These are phyloP conservation scores for Ictalurus punctatus DNA, from an alignment of 2,113 vertebrate species.

Conservation along the genomic window DNA sequence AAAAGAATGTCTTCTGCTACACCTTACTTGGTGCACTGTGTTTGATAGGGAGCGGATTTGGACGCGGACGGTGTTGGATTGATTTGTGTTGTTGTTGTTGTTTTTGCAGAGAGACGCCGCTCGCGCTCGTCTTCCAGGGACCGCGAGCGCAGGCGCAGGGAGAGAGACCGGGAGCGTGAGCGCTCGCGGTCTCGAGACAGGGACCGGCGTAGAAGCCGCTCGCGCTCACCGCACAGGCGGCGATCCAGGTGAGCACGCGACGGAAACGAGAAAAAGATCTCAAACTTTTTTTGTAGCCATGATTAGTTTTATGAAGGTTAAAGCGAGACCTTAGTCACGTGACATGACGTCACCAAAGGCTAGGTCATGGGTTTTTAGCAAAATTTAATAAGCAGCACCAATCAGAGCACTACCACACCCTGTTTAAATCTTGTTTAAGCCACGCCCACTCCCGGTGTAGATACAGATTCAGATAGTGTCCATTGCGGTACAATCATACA, in stretches of 20 bases:
- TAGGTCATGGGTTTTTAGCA: no score
- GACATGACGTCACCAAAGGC: neutral
- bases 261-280: neutral
- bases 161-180: conserved; percentile 77
- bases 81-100: neutral
- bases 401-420: neutral
- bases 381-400: neutral
- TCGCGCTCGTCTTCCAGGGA: conserved; percentile 89
- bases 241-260: conserved; percentile 81
- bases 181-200: conserved; percentile 87
- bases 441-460: no score
- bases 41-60: neutral
- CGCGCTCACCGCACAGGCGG: conserved; percentile 87
- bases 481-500: neutral
- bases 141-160: conserved; percentile 83
- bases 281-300: neutral
- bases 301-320: neutral
- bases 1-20: no score
- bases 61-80: neutral
- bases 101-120: conserved; percentile 82
- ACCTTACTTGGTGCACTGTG: no score
- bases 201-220: conserved; percentile 86
- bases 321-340: neutral
- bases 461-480: no score
- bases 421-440: no score